phyloP scores from a whole-genome alignment of 2,888 invertebrate genomes.

The Lithophane socia region DNA sequence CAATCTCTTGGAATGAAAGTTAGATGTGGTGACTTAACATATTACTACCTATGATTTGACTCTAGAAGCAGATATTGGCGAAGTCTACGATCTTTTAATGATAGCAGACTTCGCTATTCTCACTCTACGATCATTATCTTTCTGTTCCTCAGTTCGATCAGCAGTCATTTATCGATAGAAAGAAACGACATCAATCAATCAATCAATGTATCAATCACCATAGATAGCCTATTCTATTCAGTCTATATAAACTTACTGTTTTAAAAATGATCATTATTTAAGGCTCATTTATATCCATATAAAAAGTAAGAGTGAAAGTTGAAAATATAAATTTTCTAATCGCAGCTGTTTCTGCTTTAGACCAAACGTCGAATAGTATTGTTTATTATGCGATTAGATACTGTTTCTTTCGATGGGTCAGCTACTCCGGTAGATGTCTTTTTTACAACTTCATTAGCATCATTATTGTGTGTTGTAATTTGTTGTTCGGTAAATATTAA shows the following conservation, averaged over 20 bases:
- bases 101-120: no score
- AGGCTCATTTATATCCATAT: background rate
- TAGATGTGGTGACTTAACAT: no score
- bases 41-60: background rate
- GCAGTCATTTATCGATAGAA: background rate
- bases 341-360: slow-evolving; percentile 13
- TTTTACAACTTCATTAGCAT: slow-evolving; percentile 52
- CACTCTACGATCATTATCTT: no score
- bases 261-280: background rate
- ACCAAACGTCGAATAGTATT: slow-evolving; percentile 51
- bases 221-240: background rate
- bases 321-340: no score
- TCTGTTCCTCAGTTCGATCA: background rate
- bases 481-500: slow-evolving; percentile 27
- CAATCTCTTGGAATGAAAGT: no score
- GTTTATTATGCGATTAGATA: slow-evolving; percentile 62
- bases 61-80: background rate
- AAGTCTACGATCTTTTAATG: no score
- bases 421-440: slow-evolving; percentile 32
- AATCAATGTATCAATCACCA: background rate
- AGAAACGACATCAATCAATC: background rate
- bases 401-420: slow-evolving; percentile 60
- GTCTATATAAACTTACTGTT: background rate
- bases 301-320: background rate
- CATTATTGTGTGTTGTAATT: slow-evolving; percentile 27